Conservation (phyloP, 2,888 invertebrate species). For the Notocelia uddmanniana region DNA sequence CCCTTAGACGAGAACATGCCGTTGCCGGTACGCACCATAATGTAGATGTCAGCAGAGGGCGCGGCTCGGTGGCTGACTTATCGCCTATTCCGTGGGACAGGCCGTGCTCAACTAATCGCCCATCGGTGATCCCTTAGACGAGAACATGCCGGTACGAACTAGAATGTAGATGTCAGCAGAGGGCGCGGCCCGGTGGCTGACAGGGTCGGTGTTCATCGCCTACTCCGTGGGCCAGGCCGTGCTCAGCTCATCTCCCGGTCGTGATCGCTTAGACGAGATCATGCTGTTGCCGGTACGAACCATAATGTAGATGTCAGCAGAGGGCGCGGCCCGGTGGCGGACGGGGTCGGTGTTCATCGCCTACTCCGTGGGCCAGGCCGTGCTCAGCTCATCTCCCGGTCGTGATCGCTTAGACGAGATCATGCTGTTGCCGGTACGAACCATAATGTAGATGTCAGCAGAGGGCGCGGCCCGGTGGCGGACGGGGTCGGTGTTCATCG, state of each 20-base stretch:
- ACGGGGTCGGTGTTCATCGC: slow-evolving; percentile 89
- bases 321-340: no score
- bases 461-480: no score
- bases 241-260: slow-evolving; percentile 58
- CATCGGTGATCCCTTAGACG: no score
- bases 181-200: no score
- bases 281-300: no score
- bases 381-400: slow-evolving; percentile 60
- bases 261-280: no score
- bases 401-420: no score
- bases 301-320: no score
- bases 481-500: slow-evolving; percentile 82
- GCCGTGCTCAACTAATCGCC: slow-evolving; percentile 70
- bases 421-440: no score
- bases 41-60: slow-evolving; percentile 74
- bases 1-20: slow-evolving; percentile 42
- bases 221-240: slow-evolving; percentile 88
- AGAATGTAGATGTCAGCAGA: no score
- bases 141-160: no score
- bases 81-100: slow-evolving; percentile 88
- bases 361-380: slow-evolving; percentile 87
- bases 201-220: slow-evolving; percentile 88
- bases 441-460: no score
- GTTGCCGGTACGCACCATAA: slow-evolving; percentile 46
- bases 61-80: slow-evolving; percentile 89